A percentile compares a stretch with the other conserved stretches of the same genome.
Conservation (phyloP, 2,797 vertebrate genomes). For the Karalla daura region DNA sequence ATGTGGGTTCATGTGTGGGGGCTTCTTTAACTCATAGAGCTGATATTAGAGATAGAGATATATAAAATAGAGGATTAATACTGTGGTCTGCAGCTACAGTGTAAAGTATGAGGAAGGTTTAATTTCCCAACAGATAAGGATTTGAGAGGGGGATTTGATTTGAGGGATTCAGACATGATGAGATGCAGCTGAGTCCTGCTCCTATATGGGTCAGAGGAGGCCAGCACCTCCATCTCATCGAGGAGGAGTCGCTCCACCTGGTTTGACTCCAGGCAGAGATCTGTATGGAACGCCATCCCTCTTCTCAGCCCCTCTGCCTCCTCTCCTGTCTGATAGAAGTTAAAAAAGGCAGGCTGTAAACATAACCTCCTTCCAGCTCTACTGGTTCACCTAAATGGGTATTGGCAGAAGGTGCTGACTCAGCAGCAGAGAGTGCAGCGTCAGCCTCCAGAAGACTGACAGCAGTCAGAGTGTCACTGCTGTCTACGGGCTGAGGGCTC, state of each 20-base stretch:
- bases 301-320: too few relatives aligned
- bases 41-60: too few relatives aligned
- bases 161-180: not conserved
- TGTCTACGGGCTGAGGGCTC: constrained; percentile 5
- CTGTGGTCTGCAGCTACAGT: too few relatives aligned
- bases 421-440: constrained; percentile 48
- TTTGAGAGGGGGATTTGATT: not conserved
- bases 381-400: constrained; percentile 31
- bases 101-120: too few relatives aligned
- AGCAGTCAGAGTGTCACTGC: constrained; percentile 39
- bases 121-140: not conserved
- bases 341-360: constrained; percentile 18
- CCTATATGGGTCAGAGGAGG: not conserved
- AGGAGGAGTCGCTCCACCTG: not conserved
- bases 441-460: constrained; percentile 37
- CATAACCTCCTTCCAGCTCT: constrained; percentile 20
- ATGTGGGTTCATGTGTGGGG: too few relatives aligned
- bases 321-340: not conserved
- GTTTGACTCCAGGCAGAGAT: not conserved
- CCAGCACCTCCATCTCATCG: not conserved
- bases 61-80: too few relatives aligned
- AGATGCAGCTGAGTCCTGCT: too few relatives aligned
- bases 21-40: too few relatives aligned
- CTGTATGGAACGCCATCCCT: not conserved
- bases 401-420: constrained; percentile 32